Conservation (phyloP, 1,140 invertebrate genomes). For the Pristionchus pacificus region DNA sequence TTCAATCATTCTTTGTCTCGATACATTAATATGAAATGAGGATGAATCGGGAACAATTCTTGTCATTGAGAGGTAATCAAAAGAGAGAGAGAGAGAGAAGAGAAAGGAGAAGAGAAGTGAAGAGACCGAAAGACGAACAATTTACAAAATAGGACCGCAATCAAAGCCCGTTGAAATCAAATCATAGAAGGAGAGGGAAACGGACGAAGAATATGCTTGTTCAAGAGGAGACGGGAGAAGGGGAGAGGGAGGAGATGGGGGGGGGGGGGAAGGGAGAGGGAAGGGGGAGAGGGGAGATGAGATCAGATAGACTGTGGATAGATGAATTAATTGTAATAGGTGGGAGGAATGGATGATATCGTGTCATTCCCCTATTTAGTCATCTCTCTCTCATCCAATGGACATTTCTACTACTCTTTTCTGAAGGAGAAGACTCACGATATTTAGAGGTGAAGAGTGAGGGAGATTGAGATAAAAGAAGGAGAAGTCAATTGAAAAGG, state of each 20-base stretch:
- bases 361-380: too few species aligned
- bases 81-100: not conserved
- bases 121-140: not conserved
- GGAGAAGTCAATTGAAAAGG: slow-evolving; percentile 1
- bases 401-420: too few species aligned
- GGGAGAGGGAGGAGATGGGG: not conserved
- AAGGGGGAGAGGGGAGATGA: slow-evolving; percentile 5
- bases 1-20: slow-evolving; percentile 10
- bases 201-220: not conserved
- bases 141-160: not conserved
- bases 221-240: not conserved
- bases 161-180: not conserved
- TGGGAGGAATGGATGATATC: too few species aligned
- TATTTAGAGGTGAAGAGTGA: too few species aligned
- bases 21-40: not conserved
- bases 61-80: slow-evolving; percentile 7
- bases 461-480: slow-evolving; percentile 11
- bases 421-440: too few species aligned
- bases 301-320: slow-evolving; percentile 1
- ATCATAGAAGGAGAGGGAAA: not conserved
- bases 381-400: too few species aligned
- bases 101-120: slow-evolving; percentile 1
- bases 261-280: slow-evolving; percentile 1
- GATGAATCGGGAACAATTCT: slow-evolving; percentile 1
- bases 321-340: slow-evolving; percentile 17